Evolutionary conservation across 2,888 invertebrate genomes (phyloP).

Genomic region (Pasiphila rectangulata): DNA sequence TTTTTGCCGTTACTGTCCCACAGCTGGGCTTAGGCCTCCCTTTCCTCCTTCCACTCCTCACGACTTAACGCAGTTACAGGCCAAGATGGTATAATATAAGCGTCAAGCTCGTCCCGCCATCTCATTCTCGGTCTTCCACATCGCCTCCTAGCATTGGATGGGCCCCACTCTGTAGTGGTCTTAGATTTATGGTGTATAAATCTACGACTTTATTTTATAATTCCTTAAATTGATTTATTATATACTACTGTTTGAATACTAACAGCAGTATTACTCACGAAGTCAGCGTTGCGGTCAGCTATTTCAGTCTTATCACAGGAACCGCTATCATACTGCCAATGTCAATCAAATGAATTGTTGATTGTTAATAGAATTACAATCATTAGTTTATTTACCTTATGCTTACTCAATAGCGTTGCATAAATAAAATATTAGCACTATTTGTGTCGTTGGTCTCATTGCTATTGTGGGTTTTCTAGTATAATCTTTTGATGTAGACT

Average conservation of each 20-base stretch:
- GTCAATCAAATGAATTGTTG: slow-evolving; percentile 1
- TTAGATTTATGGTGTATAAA: no score
- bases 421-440: no score
- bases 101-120: no score
- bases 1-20: no score
- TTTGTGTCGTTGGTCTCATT: background rate
- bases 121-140: no score
- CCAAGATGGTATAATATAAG: no score
- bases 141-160: no score
- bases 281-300: slow-evolving; percentile 2
- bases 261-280: background rate
- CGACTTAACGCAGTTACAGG: no score
- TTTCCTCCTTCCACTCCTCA: no score
- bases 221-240: background rate
- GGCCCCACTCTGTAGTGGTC: no score
- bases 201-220: background rate
- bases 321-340: background rate
- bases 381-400: slow-evolving; percentile 2
- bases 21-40: no score
- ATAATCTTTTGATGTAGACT: background rate
- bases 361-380: background rate
- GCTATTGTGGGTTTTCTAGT: background rate
- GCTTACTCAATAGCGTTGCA: background rate
- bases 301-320: slow-evolving; percentile 4
- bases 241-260: background rate